Base-by-base conservation (phyloP, 1,140 invertebrate species). In the Lepidostoma basale region DNA sequence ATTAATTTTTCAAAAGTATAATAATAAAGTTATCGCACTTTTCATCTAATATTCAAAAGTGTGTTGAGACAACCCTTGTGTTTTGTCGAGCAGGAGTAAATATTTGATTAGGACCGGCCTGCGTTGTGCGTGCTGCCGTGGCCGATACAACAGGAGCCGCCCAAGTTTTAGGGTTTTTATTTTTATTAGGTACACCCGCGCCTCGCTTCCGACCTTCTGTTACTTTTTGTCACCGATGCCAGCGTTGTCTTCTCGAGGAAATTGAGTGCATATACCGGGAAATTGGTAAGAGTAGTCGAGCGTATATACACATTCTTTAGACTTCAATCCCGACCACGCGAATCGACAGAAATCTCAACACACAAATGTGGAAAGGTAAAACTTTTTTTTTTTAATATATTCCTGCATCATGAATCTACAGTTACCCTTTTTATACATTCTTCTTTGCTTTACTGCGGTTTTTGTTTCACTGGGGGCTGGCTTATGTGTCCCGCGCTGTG, bases 231-330 rank as follows among this genome's bases (percentile, higher is more conserved):
- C 45, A 49, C 59, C 40, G 59, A 44, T 62, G 59, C 59, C 40
- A 44, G 39, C 59, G 40, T 45, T 63, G 49, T 63, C 44, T 28
- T 52, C 62, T 63, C 36, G 20, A 30, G 47, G 63, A 54, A 66
- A 66, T 66, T 39, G 63, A 66, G 63, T 66, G 63, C 63, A 66
- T 66, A 56, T 44, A 58, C 33, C 63, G 63, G 52, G 63, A 66
- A 66, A 66, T 66, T 66, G 63, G 63, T 45, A 45, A 56, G 28
- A 56, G 44, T 33, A 63, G 42, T 52, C 62, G 44, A 45, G n/a
- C 62, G 62, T 56, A 47, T 28, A 49, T 49, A 49, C 20, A 25
- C 45, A 23, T 49, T 49, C 45, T 49, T 49, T 49, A 49, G n/a
- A 49, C 18, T 49, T 23, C 23, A 20, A 20, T 22, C 45, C 45